Base-by-base conservation (phyloP, 1,140 invertebrate genomes). In the Camponotus vicinus region DNA sequence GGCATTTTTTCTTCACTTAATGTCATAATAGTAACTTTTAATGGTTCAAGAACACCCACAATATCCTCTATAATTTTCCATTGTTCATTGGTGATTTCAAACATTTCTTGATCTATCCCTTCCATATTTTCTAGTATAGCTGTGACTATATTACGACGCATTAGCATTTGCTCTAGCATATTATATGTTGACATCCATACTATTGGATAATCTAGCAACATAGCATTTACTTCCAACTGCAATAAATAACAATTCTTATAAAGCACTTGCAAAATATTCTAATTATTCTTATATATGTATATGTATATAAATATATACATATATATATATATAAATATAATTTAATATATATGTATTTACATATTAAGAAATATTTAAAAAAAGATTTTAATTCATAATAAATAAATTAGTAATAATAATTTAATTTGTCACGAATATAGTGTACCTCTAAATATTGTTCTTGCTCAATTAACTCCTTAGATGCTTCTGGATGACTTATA, bases 11-110 rank as follows among this genome's bases (percentile, higher is more conserved):
- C 96, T 88, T 96, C 96, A 73, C 95, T 95, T 0, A 96, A 90
- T 0, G 96, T 96, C 91, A 96, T 94, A 32, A 96, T 95, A 4
- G 95, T 96, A n/a, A 96, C 95, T 95, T 96, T 96, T 34, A 96
- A 96, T 3, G 96, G 96, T 37, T 96, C 94, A 0, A 96, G 90
- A 15, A 96, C 95, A 42, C 91, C 92, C 4, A 96, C 93, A 7
- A 96, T 89, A 87, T 96, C 95, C 52, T 94, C 93, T n/a, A 96
- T 90, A 1, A 96, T 87, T 45, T 93, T 93, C 96, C 96, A 96
- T 27, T 96, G 94, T 2, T 95, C 94, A 2, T 91, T 89, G 34
- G 90, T 92, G 1, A 96, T 64, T 57, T 95, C 92, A 15, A 95
- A 69, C 55, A 66, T 66, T 55, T 94, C 92, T 37, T 91, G 89